These are phyloP conservation scores for Hippoglossus stenolepis DNA, from an alignment of 2,113 vertebrate genomes.

Conservation along the genomic window DNA sequence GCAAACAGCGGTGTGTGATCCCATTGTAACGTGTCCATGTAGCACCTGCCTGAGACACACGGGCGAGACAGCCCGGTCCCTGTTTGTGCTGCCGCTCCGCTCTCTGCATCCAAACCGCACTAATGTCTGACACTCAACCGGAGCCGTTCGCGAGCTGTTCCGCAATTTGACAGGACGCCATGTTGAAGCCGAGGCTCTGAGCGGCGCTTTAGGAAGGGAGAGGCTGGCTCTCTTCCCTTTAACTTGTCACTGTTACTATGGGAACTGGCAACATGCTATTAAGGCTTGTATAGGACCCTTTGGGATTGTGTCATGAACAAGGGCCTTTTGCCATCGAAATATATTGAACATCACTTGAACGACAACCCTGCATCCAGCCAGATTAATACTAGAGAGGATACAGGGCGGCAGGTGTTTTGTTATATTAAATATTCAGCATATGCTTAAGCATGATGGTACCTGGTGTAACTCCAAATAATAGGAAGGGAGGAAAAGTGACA, in stretches of 20 bases:
- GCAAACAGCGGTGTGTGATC: constrained; percentile 30
- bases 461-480: too few relatives aligned
- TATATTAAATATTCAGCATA: constrained; percentile 21
- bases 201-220: constrained; percentile 13
- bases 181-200: constrained; percentile 38
- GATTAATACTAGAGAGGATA: constrained; percentile 10
- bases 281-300: constrained; percentile 28
- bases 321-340: constrained; percentile 30
- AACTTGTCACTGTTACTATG: constrained; percentile 59
- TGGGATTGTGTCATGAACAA: constrained; percentile 27
- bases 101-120: background rate
- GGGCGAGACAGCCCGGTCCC: background rate
- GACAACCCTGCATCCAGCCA: background rate
- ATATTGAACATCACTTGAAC: constrained; percentile 21
- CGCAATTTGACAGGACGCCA: constrained; percentile 23
- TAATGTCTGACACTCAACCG: constrained; percentile 9
- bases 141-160: background rate
- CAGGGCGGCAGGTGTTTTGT: background rate
- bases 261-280: constrained; percentile 60
- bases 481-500: background rate
- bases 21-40: constrained; percentile 16
- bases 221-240: constrained; percentile 23
- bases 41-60: constrained; percentile 6
- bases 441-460: background rate
- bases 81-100: background rate